phyloP scores from a whole-genome alignment of 2,113 vertebrate species.

The Alethe castanea region DNA sequence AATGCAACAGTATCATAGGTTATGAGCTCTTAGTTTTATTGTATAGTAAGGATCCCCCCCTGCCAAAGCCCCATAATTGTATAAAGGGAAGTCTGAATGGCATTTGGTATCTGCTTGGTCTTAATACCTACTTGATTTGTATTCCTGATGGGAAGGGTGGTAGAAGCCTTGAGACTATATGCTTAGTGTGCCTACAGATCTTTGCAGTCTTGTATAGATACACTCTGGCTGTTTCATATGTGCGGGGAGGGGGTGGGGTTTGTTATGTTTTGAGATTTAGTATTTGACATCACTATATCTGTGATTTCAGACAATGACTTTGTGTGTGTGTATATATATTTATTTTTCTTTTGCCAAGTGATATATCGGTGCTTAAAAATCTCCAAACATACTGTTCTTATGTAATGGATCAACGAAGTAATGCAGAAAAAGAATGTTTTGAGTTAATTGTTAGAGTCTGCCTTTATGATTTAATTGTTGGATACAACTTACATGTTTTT shows the following conservation, averaged over 20 bases:
- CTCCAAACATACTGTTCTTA: constrained; percentile 49
- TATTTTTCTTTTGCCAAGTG: constrained; percentile 30
- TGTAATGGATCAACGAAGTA: constrained; percentile 56
- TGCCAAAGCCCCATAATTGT: not conserved
- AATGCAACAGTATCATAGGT: not conserved
- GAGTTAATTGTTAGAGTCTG: constrained; percentile 43
- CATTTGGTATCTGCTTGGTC: constrained; percentile 26
- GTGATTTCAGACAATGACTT: constrained; percentile 57
- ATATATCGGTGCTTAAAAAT: constrained; percentile 59
- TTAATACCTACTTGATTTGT: constrained; percentile 40
- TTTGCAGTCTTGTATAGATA: constrained; percentile 1
- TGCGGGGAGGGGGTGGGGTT: not conserved
- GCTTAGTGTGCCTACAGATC: not conserved
- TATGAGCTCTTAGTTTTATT: not conserved
- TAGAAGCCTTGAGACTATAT: not conserved
- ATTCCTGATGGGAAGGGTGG: constrained; percentile 9
- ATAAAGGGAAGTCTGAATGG: not conserved
- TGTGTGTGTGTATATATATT: not conserved
- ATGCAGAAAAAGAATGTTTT: constrained; percentile 51
- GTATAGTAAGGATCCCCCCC: not conserved
- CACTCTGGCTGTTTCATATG: not conserved
- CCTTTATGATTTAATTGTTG: constrained; percentile 43
- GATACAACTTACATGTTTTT: not conserved
- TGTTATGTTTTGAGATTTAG: constrained; percentile 13
- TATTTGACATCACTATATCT: not conserved